A percentile compares a stretch with the other conserved stretches of the same genome.
These are phyloP conservation scores for Leptobrachium ailaonicum DNA, from an alignment of 2,113 vertebrate species.

Conservation along the genomic window DNA sequence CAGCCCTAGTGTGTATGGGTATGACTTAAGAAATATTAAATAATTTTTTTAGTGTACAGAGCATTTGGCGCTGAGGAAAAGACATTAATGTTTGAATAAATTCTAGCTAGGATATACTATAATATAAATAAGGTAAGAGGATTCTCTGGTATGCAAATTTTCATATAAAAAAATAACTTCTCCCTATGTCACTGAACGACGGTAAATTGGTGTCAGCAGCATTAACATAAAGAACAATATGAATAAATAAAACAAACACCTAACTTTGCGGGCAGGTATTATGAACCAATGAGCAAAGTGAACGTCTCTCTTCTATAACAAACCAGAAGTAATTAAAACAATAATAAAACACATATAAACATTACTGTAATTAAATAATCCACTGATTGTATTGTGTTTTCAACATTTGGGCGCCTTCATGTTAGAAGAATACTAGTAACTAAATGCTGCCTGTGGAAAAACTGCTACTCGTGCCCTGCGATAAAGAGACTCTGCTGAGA, in stretches of 20 bases:
- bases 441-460: slow-evolving; percentile 47
- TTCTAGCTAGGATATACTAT: too few relatives aligned
- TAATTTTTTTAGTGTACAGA: too few relatives aligned
- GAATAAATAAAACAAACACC: not conserved
- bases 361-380: slow-evolving; percentile 53
- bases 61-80: too few relatives aligned
- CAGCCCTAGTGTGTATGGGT: too few relatives aligned
- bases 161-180: too few relatives aligned
- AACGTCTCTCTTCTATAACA: slow-evolving; percentile 48
- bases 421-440: slow-evolving; percentile 49
- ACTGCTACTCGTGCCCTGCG: slow-evolving; percentile 24
- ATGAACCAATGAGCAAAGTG: slow-evolving; percentile 12
- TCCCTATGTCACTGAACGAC: too few relatives aligned
- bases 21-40: too few relatives aligned
- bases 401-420: slow-evolving; percentile 43
- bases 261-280: slow-evolving; percentile 37
- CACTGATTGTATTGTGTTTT: slow-evolving; percentile 40
- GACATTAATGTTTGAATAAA: too few relatives aligned
- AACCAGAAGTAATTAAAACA: slow-evolving; percentile 54
- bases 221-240: too few relatives aligned
- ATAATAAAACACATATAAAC: slow-evolving; percentile 45
- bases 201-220: too few relatives aligned
- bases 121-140: too few relatives aligned
- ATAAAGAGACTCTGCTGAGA: not conserved
- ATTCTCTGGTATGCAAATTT: too few relatives aligned